Evolutionary conservation across 2,888 invertebrate genomes (phyloP).

Genomic region (Helleia helle): DNA sequence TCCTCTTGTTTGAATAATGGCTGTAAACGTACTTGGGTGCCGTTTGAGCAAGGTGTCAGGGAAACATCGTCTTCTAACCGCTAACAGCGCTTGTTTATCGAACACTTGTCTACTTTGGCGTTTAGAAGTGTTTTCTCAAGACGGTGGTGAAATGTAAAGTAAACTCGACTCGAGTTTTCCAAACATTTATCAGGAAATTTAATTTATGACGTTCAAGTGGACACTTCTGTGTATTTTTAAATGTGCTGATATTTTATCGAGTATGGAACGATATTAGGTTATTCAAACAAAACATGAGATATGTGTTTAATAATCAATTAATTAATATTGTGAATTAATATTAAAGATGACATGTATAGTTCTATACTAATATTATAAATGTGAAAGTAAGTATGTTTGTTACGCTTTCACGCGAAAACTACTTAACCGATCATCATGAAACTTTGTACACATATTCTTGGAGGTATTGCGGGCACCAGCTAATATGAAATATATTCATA

Average conservation of each 20-base stretch:
- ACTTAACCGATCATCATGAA: too few species aligned
- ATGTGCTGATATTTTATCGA: background rate
- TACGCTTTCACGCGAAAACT: too few species aligned
- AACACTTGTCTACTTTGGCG: slow-evolving; percentile 60
- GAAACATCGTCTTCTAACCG: slow-evolving; percentile 60
- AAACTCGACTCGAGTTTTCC: slow-evolving; percentile 52
- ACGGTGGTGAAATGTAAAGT: slow-evolving; percentile 61
- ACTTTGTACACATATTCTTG: too few species aligned
- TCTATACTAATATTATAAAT: too few species aligned
- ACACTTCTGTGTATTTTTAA: background rate
- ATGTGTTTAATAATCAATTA: too few species aligned
- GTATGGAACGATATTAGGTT: too few species aligned
- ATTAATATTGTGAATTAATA: too few species aligned
- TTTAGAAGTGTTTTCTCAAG: slow-evolving; percentile 58
- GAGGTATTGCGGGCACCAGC: too few species aligned
- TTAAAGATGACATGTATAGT: too few species aligned
- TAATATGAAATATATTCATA: too few species aligned
- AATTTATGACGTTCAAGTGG: slow-evolving; percentile 3
- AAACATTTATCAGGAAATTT: slow-evolving; percentile 29
- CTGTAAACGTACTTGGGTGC: slow-evolving; percentile 64
- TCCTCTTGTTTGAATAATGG: slow-evolving; percentile 72
- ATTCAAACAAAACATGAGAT: too few species aligned
- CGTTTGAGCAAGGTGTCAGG: slow-evolving; percentile 66
- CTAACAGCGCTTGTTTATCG: slow-evolving; percentile 67
- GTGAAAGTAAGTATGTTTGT: too few species aligned